phyloP scores from a whole-genome alignment of 2,888 invertebrate species.

The Colostygia pectinataria region DNA sequence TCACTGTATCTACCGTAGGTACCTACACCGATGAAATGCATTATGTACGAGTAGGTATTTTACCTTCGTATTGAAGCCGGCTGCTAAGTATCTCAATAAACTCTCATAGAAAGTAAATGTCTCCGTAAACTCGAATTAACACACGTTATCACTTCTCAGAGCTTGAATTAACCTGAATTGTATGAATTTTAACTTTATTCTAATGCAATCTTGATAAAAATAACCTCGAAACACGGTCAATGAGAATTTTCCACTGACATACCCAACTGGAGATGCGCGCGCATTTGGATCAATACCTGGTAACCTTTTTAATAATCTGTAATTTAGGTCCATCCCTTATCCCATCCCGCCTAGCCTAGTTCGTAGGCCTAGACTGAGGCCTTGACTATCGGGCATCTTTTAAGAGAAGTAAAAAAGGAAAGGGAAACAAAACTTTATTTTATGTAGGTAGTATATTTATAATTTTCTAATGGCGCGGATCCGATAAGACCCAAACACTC shows the following conservation, averaged over 20 bases:
- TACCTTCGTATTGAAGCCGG: conserved; percentile 14
- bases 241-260: conserved; percentile 55
- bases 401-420: too few relatives aligned
- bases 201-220: conserved; percentile 25
- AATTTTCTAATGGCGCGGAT: too few relatives aligned
- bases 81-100: neutral
- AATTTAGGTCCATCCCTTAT: conserved; percentile 18
- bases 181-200: neutral
- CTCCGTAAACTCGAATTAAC: neutral
- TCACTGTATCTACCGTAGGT: neutral
- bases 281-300: conserved; percentile 70
- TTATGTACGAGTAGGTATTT: neutral
- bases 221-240: conserved; percentile 51
- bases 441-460: too few relatives aligned
- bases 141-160: neutral
- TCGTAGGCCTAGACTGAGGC: too few relatives aligned
- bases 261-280: conserved; percentile 62
- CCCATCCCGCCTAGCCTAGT: too few relatives aligned
- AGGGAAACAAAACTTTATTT: too few relatives aligned
- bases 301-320: too few relatives aligned
- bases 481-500: too few relatives aligned
- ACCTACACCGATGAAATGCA: too few relatives aligned
- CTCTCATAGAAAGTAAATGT: conserved; percentile 5
- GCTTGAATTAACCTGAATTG: neutral
- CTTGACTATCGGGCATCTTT: too few relatives aligned